Evolutionary conservation across 2,797 vertebrate species (phyloP).

Genomic region (Typhlichthys subterraneus): DNA sequence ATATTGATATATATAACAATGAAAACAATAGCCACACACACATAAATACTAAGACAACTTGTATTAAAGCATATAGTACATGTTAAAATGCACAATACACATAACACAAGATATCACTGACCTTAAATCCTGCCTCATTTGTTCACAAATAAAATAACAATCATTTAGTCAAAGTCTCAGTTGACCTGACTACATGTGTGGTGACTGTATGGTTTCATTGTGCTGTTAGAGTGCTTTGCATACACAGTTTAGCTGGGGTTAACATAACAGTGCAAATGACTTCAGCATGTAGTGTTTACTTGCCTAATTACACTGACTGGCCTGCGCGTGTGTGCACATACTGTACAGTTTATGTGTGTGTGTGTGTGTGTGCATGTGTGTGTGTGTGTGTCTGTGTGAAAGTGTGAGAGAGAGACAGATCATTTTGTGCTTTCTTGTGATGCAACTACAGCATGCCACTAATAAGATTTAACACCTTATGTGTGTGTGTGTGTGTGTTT

Average conservation of each 20-base stretch:
- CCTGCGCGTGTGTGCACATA: constrained; percentile 3
- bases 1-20: too few species aligned
- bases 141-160: constrained; percentile 10
- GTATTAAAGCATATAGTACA: too few species aligned
- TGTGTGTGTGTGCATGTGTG: constrained; percentile 7
- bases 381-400: constrained; percentile 4
- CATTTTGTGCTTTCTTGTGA: too few species aligned
- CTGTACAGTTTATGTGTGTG: not conserved
- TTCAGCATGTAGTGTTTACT: constrained; percentile 56
- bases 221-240: constrained; percentile 39
- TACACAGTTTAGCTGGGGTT: constrained; percentile 47
- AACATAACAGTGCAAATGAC: constrained; percentile 66
- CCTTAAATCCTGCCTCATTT: too few species aligned
- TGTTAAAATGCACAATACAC: too few species aligned
- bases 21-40: too few species aligned
- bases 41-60: too few species aligned
- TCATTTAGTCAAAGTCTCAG: constrained; percentile 18
- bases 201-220: constrained; percentile 36
- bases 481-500: not conserved
- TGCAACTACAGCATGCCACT: too few species aligned
- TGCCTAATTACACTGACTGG: constrained; percentile 21
- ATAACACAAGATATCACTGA: too few species aligned
- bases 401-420: not conserved
- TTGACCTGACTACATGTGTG: constrained; percentile 29
- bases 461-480: not conserved